Evolutionary conservation across 2,113 vertebrate genomes (phyloP).

Genomic region (Indicator indicator): DNA sequence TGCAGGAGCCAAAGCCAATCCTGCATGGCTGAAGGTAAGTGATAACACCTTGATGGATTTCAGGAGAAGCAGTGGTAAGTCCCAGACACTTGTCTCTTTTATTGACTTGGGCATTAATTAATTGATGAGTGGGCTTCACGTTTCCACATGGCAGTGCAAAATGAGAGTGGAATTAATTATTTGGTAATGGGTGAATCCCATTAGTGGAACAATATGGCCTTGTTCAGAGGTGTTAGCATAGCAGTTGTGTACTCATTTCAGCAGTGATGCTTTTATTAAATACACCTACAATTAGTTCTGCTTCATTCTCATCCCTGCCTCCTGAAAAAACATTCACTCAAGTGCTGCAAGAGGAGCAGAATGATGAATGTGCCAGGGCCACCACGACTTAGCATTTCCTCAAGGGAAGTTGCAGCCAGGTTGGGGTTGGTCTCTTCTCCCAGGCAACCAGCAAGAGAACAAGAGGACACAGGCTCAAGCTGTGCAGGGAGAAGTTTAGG

Average conservation of each 20-base stretch:
- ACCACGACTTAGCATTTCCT: neutral
- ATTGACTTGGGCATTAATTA: slow-evolving; percentile 59
- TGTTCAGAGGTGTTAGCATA: neutral
- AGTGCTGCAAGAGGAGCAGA: slow-evolving; percentile 8
- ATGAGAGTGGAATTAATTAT: slow-evolving; percentile 61
- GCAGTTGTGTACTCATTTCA: slow-evolving; percentile 50
- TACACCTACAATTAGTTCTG: slow-evolving; percentile 58
- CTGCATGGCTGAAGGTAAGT: neutral
- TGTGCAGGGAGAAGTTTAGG: no score
- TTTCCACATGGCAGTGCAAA: slow-evolving; percentile 41
- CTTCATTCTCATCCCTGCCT: slow-evolving; percentile 60
- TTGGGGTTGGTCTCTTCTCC: no score
- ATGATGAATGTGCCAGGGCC: slow-evolving; percentile 15
- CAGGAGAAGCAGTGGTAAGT: slow-evolving; percentile 20
- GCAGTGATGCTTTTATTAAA: slow-evolving; percentile 47
- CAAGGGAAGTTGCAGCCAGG: no score
- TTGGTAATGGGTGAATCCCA: slow-evolving; percentile 48
- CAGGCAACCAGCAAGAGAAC: no score
- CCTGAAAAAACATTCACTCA: slow-evolving; percentile 45
- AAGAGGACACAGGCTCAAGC: no score
- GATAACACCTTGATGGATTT: slow-evolving; percentile 35
- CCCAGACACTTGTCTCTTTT: slow-evolving; percentile 34
- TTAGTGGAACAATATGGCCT: slow-evolving; percentile 59
- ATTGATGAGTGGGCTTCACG: slow-evolving; percentile 44
- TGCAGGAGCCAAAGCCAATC: neutral